Base-by-base conservation (phyloP, 2,888 invertebrate genomes). In the Dysmachus trigonus region DNA sequence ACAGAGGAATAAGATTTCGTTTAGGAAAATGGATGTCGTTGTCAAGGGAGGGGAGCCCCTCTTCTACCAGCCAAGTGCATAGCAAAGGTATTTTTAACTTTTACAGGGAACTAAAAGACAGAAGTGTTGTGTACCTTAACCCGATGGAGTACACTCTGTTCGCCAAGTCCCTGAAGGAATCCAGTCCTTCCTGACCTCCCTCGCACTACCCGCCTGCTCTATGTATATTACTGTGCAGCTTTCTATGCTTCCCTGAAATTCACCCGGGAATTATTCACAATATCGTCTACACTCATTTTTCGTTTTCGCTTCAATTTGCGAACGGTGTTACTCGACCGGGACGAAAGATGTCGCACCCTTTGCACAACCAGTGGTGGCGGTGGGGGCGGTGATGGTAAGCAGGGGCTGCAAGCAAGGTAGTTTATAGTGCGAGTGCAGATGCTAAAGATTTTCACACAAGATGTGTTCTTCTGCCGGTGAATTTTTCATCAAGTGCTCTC, bases 401-500 rank as follows among this genome's bases (percentile, higher is more conserved):
- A 0, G 51, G 2, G 8, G 15, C 18, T n/a, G 18, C 72, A 30
- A 30, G 15, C n/a, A n/a, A 13, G 33, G 35, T 30, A 30, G 30
- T 30, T 72, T 72, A 22, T n/a, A 30, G 51, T 27, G n/a, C 30
- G 33, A 27, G 81, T 51, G 33, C n/a, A 81, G 62, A 51, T 81
- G 81, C 53, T 81, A 31, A 81, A 53, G 33, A 81, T 53, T 81
- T 41, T 62, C 81, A 53, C 51, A 62, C 81, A 81, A 81, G 62
- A n/a, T n/a, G 51, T 81, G 51, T 72, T 72, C 53, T 53, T 27
- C 18, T 71, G 33, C 71, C 72, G 38, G 83, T 83, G 72, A 83
- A 83, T 83, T 83, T 83, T 83, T 83, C 72, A 83, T 83, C 72
- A 72, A 83, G 83, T 83, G 83, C 83, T 72, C 71, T 83, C 72